Percentiles rank a stretch among this genome's conserved stretches.
phyloP scores from a whole-genome alignment of 2,113 vertebrate species.

The Hydrochoerus hydrochaeris region DNA sequence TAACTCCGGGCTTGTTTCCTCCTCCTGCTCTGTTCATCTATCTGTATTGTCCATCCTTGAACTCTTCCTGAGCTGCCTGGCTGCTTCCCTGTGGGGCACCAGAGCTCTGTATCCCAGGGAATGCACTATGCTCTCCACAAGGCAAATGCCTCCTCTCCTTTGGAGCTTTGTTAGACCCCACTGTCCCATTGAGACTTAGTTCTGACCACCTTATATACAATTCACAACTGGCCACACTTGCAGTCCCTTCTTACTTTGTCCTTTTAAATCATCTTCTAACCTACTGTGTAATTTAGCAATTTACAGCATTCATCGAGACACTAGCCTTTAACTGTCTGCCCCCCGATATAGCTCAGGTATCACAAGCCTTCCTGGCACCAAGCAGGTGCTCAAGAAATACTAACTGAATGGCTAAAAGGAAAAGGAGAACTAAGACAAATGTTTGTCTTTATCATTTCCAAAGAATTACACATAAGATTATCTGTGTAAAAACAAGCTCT shows the following conservation, averaged over 20 bases:
- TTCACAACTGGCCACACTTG: background rate
- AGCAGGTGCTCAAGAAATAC: background rate
- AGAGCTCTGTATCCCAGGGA: background rate
- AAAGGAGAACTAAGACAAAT: background rate
- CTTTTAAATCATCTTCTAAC: background rate
- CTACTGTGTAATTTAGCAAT: background rate
- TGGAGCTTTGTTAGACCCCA: background rate
- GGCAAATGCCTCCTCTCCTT: background rate
- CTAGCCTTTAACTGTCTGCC: background rate
- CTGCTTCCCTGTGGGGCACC: background rate
- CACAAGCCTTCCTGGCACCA: background rate
- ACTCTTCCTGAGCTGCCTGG: background rate
- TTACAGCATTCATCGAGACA: background rate
- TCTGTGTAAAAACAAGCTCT: background rate
- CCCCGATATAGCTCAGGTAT: background rate
- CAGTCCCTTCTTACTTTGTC: background rate
- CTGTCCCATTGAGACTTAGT: background rate
- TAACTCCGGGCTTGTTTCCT: background rate
- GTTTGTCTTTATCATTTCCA: background rate
- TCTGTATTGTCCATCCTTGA: background rate
- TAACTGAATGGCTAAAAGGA: background rate
- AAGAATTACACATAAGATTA: background rate
- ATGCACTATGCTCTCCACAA: no score
- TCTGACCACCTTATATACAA: background rate
- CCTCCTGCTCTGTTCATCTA: accelerated